Evolutionary conservation across 2,888 invertebrate species (phyloP), one percentile per base, ranked within the genome.

Genomic region (Parnassius glacialis): DNA sequence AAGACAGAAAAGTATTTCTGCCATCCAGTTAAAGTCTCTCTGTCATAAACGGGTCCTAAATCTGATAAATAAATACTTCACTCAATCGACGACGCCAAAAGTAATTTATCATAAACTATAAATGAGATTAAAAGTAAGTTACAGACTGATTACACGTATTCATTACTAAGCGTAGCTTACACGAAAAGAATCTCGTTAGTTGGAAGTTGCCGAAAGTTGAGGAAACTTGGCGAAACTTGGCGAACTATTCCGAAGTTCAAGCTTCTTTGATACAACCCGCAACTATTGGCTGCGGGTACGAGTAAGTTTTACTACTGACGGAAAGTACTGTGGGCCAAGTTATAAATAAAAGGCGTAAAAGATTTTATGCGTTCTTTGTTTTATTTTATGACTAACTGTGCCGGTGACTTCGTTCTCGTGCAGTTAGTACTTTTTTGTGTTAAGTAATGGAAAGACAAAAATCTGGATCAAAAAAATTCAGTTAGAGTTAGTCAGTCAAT

Each of bases 261-360:
- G 70, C 72, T 70, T 74, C 80, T 80, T 80, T 80, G 79, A 80
- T 79, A 75, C 76, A 75, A 73, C 75, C 76, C 74, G 74, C 78
- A 81, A 81, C 81, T 84, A 83, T 84, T 80, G 83, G 78, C 70
- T 72, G 76, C 74, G 74, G 74, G 72, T 75, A 80, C 74, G 74
- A 73, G 72, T 75, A 80, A 83, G 81, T 85, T 83, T 80, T 70
- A 69, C 72, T 71, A 71, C 70, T 62, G 64, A 57, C 20, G 16
- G 10, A 34, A 50, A 10, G 54, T 43, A 16, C 56, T 67, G 42
- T 75, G 77, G 80, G 67, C 2, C 65, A 78, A 78, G 59, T 62
- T n/a, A 62, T 41, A 41, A 34, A 53, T 45, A 16, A 13, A 16
- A 10, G 5, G 12, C n/a, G 7, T 45, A 7, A 45, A 20, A 16